Evolutionary conservation across 2,113 vertebrate genomes (phyloP), one percentile per base, ranked within the genome.

Genomic region (Limnothrissa miodon): DNA sequence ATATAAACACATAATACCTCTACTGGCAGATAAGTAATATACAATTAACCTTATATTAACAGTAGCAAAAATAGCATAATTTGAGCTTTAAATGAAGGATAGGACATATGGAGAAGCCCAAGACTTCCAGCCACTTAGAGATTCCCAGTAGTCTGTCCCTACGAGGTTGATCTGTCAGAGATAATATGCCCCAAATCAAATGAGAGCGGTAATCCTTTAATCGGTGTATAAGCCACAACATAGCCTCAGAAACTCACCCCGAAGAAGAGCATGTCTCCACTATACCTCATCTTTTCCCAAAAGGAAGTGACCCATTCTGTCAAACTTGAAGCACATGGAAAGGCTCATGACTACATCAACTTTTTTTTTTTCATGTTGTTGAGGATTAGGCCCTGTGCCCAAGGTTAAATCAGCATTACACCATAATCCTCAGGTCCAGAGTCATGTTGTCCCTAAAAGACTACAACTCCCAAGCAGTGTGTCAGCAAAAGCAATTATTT

Each of bases 401-500:
- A 66, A 33, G 59, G 59, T 66, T 66, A 66, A 66, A 66, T 66
- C 59, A 66, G 59, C 59, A 66, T 66, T 66, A 66, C 59, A 33
- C n/a, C 59, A 66, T 66, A 66, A 66, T 66, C 59, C 59, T 10
- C 25, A 66, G 25, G 48, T 56, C 48, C 39, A 53, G 91, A 17
- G 74, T 85, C 21, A 83, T 86, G 87, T 66, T 66, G 25, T 66
- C 59, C 59, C 59, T 66, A 66, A 66, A 66, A 66, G 59, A 66
- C 59, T 66, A 66, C 59, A 29, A 66, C 51, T 56, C 51, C 51
- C 91, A 93, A 78, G 48, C 89, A 90, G 17, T 66, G 87, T 78
- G 85, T 90, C 84, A 80, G 90, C 39, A 44, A 84, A 86, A 93
- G 92, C 91, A 91, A 88, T 90, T 90, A 85, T 33, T 25, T 33